A percentile compares a stretch with the other conserved stretches of the same genome.
phyloP scores from a whole-genome alignment of 2,797 vertebrate genomes.

The Prunella strophiata region DNA sequence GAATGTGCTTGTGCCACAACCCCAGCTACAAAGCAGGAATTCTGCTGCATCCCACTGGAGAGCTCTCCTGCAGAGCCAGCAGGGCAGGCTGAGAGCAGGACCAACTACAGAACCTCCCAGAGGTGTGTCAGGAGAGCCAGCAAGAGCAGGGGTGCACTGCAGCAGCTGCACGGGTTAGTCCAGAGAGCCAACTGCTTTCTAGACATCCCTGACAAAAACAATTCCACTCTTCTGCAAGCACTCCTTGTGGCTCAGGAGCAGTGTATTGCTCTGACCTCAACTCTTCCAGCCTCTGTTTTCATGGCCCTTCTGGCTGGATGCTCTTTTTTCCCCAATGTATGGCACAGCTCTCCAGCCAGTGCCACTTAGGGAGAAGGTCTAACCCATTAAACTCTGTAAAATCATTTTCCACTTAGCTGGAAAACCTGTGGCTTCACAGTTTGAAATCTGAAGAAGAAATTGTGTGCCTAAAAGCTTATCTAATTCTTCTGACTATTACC shows the following conservation, averaged over 20 bases:
- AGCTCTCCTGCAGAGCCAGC: neutral
- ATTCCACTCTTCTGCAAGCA: neutral
- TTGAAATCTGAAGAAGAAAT: neutral
- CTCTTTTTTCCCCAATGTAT: neutral
- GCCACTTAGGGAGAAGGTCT: neutral
- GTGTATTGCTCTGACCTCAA: neutral
- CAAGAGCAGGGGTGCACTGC: neutral
- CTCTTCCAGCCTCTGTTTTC: neutral
- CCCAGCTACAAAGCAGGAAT: neutral
- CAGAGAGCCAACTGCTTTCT: neutral
- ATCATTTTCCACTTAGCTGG: neutral
- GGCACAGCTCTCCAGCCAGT: neutral
- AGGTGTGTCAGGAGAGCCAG: neutral
- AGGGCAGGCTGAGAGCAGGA: rapidly evolving
- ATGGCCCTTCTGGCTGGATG: rapidly evolving
- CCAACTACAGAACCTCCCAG: neutral
- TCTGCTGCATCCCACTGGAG: neutral
- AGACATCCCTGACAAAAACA: neutral
- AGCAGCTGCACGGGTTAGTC: neutral
- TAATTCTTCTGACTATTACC: neutral
- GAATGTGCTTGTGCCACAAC: neutral
- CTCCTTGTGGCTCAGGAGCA: neutral
- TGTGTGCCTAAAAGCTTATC: neutral
- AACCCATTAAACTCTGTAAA: neutral
- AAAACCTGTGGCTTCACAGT: neutral